A percentile compares a stretch with the other conserved stretches of the same genome.
Evolutionary conservation across 35 echinoderm and acorn worm genomes (phyloP).

Genomic region (Hemicentrotus pulcherrimus): DNA sequence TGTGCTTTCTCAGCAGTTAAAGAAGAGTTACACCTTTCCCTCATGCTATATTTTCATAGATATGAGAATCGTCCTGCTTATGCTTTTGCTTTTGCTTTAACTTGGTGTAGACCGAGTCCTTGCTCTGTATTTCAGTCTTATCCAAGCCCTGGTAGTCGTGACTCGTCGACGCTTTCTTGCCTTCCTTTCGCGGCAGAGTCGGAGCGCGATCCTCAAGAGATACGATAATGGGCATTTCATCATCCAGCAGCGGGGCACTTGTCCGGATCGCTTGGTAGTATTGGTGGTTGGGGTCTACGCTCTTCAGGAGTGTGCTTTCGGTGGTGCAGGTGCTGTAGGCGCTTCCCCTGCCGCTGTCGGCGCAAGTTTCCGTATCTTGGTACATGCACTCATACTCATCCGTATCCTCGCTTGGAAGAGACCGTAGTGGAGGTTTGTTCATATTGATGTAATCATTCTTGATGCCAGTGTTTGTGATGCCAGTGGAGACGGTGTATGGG

Average conservation of each 20-base stretch:
- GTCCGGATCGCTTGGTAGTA: constrained; percentile 43
- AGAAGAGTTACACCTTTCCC: neutral
- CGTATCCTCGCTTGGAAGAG: neutral
- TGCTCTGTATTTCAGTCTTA: constrained; percentile 37
- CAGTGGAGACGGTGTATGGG: constrained; percentile 18
- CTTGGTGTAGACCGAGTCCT: constrained; percentile 24
- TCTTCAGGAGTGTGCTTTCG: constrained; percentile 40
- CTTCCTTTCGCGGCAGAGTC: constrained; percentile 34
- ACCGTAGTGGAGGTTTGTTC: neutral
- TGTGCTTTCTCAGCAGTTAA: neutral
- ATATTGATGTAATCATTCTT: constrained; percentile 50
- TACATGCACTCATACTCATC: constrained; percentile 42
- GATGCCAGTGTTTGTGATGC: neutral
- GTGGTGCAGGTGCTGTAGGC: constrained; percentile 37
- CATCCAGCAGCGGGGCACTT: neutral
- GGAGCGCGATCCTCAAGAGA: neutral
- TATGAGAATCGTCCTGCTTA: constrained; percentile 21
- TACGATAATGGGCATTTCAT: neutral
- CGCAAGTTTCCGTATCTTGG: constrained; percentile 31
- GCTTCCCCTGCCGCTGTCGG: constrained; percentile 23
- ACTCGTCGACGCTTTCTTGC: neutral
- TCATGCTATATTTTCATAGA: constrained; percentile 42
- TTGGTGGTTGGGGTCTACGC: constrained; percentile 28
- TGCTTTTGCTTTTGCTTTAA: constrained; percentile 36
- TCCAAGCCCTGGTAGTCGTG: constrained; percentile 38